A percentile compares a stretch with the other conserved stretches of the same genome.
These are phyloP conservation scores for Troides aeacus DNA, from an alignment of 2,888 invertebrate species.

Conservation along the genomic window DNA sequence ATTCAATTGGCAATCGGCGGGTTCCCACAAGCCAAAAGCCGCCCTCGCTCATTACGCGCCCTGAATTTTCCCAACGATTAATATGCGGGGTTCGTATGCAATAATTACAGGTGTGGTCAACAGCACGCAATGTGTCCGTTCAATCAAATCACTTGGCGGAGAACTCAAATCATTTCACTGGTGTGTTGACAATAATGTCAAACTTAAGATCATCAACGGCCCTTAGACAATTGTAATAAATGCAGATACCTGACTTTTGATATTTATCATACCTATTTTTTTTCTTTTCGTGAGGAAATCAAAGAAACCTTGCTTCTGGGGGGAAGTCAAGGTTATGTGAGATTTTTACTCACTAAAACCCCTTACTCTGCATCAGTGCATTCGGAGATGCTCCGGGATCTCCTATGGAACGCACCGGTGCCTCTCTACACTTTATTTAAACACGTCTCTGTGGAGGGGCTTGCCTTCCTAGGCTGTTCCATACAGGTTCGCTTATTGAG, in stretches of 20 bases:
- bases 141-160: constrained; percentile 48
- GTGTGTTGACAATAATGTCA: neutral
- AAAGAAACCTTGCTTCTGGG: too few relatives aligned
- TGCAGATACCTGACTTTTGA: neutral
- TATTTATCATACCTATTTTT: too few relatives aligned
- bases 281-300: too few relatives aligned
- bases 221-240: neutral
- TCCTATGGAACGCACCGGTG: too few relatives aligned
- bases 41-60: constrained; percentile 62
- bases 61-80: constrained; percentile 73
- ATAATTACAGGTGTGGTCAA: constrained; percentile 59
- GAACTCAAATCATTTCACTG: neutral
- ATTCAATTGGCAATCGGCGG: constrained; percentile 76
- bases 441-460: too few relatives aligned
- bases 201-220: neutral
- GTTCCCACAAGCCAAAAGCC: constrained; percentile 75
- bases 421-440: too few relatives aligned
- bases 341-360: too few relatives aligned
- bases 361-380: too few relatives aligned
- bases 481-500: too few relatives aligned
- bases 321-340: too few relatives aligned
- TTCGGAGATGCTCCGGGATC: too few relatives aligned
- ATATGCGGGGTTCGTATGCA: constrained; percentile 51
- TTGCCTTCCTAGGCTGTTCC: too few relatives aligned
- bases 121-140: constrained; percentile 21